phyloP scores from a whole-genome alignment of 2,888 invertebrate genomes.

The Metellina segmentata region DNA sequence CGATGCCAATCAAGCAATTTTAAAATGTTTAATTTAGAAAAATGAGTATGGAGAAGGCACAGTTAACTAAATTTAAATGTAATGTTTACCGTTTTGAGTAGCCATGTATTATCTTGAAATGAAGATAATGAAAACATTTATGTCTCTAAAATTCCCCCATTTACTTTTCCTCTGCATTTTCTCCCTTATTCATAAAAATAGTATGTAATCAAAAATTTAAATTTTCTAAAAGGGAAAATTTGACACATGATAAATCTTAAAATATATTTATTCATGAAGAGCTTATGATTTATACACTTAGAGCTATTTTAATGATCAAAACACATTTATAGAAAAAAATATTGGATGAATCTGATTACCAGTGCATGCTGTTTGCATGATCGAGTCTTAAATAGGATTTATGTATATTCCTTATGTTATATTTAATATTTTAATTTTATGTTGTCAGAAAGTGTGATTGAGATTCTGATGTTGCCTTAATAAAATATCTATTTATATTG shows the following conservation, averaged over 20 bases:
- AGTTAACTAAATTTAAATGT: too few species aligned
- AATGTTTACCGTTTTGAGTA: too few species aligned
- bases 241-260: not conserved
- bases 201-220: too few species aligned
- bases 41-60: too few species aligned
- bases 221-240: too few species aligned
- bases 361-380: slow-evolving; percentile 60
- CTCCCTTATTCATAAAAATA: too few species aligned
- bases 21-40: too few species aligned
- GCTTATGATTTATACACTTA: not conserved
- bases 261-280: not conserved
- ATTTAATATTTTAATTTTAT: slow-evolving; percentile 33
- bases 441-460: slow-evolving; percentile 20
- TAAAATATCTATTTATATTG: slow-evolving; percentile 5
- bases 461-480: slow-evolving; percentile 14
- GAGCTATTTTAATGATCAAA: not conserved
- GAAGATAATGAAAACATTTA: too few species aligned
- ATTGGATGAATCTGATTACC: not conserved
- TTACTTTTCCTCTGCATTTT: too few species aligned
- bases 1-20: too few species aligned
- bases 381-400: not conserved
- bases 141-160: too few species aligned
- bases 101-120: too few species aligned
- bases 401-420: slow-evolving; percentile 15
- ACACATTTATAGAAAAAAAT: not conserved